Conservation (phyloP, 1,140 invertebrate species). For the Lepidurus packardi region DNA sequence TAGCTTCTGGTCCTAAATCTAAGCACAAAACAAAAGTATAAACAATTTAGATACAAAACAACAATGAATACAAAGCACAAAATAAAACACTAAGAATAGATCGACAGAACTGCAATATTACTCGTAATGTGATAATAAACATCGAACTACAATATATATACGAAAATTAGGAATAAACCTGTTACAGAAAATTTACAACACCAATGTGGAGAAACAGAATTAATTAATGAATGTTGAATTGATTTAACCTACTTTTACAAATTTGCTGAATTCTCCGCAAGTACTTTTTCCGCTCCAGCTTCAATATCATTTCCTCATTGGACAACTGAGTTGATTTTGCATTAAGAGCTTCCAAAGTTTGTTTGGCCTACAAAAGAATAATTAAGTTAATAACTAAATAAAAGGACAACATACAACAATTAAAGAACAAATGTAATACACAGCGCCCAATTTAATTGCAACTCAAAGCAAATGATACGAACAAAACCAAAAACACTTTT, state of each 20-base stretch:
- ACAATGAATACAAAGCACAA: no score
- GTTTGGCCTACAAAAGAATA: not conserved
- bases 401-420: not conserved
- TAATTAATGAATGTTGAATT: not conserved
- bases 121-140: no score
- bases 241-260: not conserved
- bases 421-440: not conserved
- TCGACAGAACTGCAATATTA: no score
- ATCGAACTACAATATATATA: no score
- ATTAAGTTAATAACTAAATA: not conserved
- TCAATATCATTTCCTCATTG: not conserved
- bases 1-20: constrained; percentile 5
- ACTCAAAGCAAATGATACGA: not conserved
- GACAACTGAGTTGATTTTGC: not conserved
- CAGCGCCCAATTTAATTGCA: not conserved
- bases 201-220: not conserved
- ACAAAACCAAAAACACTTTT: not conserved
- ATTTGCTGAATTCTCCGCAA: not conserved
- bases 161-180: no score
- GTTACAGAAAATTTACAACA: no score
- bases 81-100: no score
- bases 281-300: not conserved
- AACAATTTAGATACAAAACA: no score
- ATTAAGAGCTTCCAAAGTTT: not conserved
- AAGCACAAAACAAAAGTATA: not conserved